A percentile compares a stretch with the other conserved stretches of the same genome.
These are phyloP conservation scores for Pycnomerus fuliginosus DNA, from an alignment of 2,888 invertebrate species.

Conservation along the genomic window DNA sequence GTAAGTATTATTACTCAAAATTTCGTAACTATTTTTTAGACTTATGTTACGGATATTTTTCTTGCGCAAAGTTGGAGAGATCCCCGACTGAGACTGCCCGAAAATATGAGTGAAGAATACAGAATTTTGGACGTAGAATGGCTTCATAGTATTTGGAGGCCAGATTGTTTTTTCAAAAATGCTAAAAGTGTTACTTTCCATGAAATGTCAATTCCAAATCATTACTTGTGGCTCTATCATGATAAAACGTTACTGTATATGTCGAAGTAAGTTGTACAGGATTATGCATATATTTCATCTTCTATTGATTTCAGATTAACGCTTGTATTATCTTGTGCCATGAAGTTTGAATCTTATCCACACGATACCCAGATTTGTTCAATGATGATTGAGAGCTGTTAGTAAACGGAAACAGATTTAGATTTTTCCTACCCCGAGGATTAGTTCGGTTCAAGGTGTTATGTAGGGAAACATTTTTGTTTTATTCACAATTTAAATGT, in stretches of 20 bases:
- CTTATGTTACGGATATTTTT: constrained; percentile 90
- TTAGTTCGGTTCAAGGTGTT: too few relatives aligned
- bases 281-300: constrained; percentile 19
- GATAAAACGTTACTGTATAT: constrained; percentile 90
- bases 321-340: constrained; percentile 86
- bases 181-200: constrained; percentile 91
- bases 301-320: constrained; percentile 71
- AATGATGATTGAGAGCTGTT: constrained; percentile 93
- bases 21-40: constrained; percentile 59
- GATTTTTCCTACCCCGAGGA: too few relatives aligned
- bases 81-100: constrained; percentile 83
- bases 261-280: constrained; percentile 70
- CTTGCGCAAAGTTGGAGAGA: constrained; percentile 92
- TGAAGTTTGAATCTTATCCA: constrained; percentile 92
- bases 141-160: constrained; percentile 89
- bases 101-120: constrained; percentile 91
- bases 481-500: too few relatives aligned
- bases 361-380: constrained; percentile 92
- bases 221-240: constrained; percentile 88
- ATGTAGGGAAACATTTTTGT: too few relatives aligned
- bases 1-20: constrained; percentile 54
- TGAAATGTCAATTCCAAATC: constrained; percentile 93
- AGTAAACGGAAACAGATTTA: too few relatives aligned
- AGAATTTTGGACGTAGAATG: constrained; percentile 86
- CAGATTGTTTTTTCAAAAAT: constrained; percentile 92